These are phyloP conservation scores for Batillaria attramentaria DNA, from an alignment of 1,140 invertebrate species.

Conservation along the genomic window DNA sequence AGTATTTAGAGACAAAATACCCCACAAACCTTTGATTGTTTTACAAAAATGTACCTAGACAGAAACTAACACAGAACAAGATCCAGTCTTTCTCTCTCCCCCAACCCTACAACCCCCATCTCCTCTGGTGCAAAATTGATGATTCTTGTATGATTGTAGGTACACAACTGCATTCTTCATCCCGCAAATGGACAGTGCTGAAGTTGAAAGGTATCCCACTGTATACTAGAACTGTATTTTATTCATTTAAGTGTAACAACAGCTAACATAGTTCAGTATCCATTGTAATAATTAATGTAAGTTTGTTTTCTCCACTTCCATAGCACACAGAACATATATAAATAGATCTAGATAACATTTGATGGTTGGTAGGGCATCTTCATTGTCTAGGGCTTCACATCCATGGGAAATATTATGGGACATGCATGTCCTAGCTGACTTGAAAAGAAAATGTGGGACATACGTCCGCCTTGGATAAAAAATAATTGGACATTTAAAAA, in stretches of 20 bases:
- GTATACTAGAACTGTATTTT: too few relatives aligned
- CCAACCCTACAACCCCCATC: not conserved
- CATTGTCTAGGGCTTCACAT: not conserved
- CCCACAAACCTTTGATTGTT: not conserved
- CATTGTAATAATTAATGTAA: not conserved
- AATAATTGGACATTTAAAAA: not conserved
- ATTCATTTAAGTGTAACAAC: too few relatives aligned
- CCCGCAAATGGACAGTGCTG: slow-evolving; percentile 21
- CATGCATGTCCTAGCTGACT: too few relatives aligned
- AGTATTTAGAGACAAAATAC: not conserved
- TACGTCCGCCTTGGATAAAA: not conserved
- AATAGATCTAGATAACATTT: not conserved
- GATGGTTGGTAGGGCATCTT: not conserved
- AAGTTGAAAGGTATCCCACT: slow-evolving; percentile 30
- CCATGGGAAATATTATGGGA: not conserved
- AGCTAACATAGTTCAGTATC: not conserved
- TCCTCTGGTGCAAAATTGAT: not conserved
- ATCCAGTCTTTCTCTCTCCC: not conserved
- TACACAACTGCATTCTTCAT: slow-evolving; percentile 19
- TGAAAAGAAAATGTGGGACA: too few relatives aligned
- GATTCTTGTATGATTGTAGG: slow-evolving; percentile 3
- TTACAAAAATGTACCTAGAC: not conserved
- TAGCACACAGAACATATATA: not conserved
- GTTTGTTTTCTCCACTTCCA: not conserved
- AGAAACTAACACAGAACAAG: not conserved